Evolutionary conservation across 1,140 invertebrate species (phyloP).

Genomic region (Halictus rubicundus): DNA sequence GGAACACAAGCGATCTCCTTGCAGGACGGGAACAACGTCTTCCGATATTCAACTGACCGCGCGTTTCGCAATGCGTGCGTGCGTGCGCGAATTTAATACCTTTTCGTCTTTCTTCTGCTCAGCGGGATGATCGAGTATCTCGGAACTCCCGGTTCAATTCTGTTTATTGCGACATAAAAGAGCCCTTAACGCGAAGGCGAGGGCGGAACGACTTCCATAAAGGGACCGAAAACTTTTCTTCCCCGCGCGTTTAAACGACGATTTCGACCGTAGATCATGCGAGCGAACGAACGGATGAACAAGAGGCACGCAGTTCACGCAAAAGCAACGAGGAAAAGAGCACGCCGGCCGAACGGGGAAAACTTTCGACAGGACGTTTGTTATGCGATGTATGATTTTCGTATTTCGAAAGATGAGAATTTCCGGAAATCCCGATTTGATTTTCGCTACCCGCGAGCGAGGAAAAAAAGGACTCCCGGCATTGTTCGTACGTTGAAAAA

Average conservation of each 20-base stretch:
- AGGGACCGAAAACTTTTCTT: not conserved
- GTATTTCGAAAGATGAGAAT: not conserved
- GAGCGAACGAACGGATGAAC: not conserved
- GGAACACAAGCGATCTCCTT: not conserved
- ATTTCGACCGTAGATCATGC: not conserved
- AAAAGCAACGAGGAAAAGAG: not conserved
- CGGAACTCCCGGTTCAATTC: not conserved
- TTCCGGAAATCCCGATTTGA: not conserved
- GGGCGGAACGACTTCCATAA: not conserved
- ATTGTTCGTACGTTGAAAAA: not conserved
- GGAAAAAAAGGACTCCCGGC: too few species aligned
- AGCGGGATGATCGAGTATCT: not conserved
- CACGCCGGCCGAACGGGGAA: too few species aligned
- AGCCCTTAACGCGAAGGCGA: not conserved
- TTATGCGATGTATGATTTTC: constrained; percentile 8
- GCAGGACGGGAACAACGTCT: not conserved
- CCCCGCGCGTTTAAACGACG: not conserved
- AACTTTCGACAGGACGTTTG: not conserved
- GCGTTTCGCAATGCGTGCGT: not conserved
- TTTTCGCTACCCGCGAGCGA: not conserved
- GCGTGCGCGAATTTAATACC: not conserved
- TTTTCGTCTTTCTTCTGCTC: not conserved
- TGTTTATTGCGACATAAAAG: constrained; percentile 5
- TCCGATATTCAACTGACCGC: not conserved
- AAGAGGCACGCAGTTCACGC: not conserved